Evolutionary conservation across 2,888 invertebrate species (phyloP).

Genomic region (Thecocarcelia acutangulata): DNA sequence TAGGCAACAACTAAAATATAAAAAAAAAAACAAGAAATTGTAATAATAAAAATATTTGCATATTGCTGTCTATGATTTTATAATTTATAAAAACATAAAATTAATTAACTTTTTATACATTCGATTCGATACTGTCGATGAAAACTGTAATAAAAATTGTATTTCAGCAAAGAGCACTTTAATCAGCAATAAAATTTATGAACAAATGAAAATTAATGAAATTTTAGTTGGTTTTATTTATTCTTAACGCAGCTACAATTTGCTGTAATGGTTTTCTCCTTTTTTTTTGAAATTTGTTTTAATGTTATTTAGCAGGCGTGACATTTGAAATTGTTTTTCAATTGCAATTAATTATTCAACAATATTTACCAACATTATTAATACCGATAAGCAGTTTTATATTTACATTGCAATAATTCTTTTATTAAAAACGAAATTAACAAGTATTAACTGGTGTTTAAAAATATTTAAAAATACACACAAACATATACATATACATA

Average conservation of each 20-base stretch:
- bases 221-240: slow-evolving; percentile 6
- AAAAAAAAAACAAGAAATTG: slow-evolving; percentile 4
- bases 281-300: not conserved
- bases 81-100: slow-evolving; percentile 62
- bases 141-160: slow-evolving; percentile 14
- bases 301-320: slow-evolving; percentile 34
- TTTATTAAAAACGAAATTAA: not conserved
- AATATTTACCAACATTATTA: slow-evolving; percentile 36
- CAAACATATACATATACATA: no score
- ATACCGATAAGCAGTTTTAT: slow-evolving; percentile 9
- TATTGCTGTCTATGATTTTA: slow-evolving; percentile 54
- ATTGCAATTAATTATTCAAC: slow-evolving; percentile 50
- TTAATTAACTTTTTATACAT: slow-evolving; percentile 65
- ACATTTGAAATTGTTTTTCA: slow-evolving; percentile 47
- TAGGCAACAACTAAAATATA: not conserved
- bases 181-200: slow-evolving; percentile 26
- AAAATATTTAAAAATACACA: not conserved
- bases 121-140: not conserved
- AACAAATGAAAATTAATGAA: slow-evolving; percentile 17
- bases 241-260: not conserved
- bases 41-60: slow-evolving; percentile 42
- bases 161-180: not conserved
- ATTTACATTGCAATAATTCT: slow-evolving; percentile 1
- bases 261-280: not conserved
- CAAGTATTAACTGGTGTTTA: not conserved